These are phyloP conservation scores for Diplodus sargus DNA, from an alignment of 2,797 vertebrate species.

Conservation along the genomic window DNA sequence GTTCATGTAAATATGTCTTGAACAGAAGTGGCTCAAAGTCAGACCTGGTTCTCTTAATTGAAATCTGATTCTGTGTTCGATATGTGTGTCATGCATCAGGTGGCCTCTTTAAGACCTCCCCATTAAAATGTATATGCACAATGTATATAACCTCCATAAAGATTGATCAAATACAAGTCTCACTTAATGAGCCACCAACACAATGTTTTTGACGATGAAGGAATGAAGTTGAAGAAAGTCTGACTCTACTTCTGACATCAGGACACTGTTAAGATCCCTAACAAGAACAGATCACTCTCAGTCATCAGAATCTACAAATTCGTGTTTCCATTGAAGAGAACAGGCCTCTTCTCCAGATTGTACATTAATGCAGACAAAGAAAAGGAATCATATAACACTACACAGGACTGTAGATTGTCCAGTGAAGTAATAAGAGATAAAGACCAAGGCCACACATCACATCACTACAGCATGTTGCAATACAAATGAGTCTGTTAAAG, in stretches of 20 bases:
- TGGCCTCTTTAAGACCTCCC: background rate
- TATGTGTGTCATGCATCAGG: background rate
- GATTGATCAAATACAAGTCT: too few species aligned
- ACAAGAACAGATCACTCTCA: conserved; percentile 14
- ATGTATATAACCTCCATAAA: background rate
- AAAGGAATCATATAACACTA: conserved; percentile 1
- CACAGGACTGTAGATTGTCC: background rate
- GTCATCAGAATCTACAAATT: conserved; percentile 16
- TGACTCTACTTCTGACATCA: conserved; percentile 16
- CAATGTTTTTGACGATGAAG: background rate
- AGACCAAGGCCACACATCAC: conserved; percentile 28
- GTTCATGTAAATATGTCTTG: background rate
- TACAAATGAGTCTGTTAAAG: conserved; percentile 55
- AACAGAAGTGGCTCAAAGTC: background rate
- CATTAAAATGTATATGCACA: background rate
- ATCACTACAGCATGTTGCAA: conserved; percentile 16
- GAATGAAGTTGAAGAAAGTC: background rate
- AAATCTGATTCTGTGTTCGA: background rate
- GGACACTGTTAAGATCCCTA: conserved; percentile 9
- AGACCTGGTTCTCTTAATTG: background rate
- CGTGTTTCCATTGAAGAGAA: conserved; percentile 7
- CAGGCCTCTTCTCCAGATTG: background rate
- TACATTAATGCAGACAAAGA: conserved; percentile 13
- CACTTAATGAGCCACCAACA: background rate
- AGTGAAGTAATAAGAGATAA: conserved; percentile 24